These are phyloP conservation scores for Atrina japonica DNA, from an alignment of 2,888 invertebrate species.

Conservation along the genomic window DNA sequence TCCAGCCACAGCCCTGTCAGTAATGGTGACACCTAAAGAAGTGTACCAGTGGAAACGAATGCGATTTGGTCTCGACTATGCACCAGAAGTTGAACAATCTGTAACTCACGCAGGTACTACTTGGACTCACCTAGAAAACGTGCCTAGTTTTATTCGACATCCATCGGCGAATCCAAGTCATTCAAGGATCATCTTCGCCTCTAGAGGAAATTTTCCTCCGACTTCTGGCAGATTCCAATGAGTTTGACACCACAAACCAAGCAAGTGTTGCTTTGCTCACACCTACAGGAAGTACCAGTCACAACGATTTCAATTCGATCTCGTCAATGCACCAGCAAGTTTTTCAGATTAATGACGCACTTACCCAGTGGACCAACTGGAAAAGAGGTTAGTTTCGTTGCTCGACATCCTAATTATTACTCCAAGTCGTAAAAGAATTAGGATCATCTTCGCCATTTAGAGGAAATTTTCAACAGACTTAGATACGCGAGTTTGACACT, in stretches of 20 bases:
- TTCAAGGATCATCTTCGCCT: too few relatives aligned
- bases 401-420: too few relatives aligned
- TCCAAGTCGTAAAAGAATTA: too few relatives aligned
- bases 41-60: constrained; percentile 14
- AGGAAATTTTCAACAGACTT: constrained; percentile 45
- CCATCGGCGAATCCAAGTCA: too few relatives aligned
- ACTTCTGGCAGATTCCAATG: too few relatives aligned
- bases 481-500: constrained; percentile 46
- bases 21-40: constrained; percentile 8
- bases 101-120: too few relatives aligned
- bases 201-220: too few relatives aligned
- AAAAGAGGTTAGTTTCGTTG: constrained; percentile 29
- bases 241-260: too few relatives aligned
- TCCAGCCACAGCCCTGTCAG: constrained; percentile 10
- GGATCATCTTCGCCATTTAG: constrained; percentile 45
- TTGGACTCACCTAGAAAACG: too few relatives aligned
- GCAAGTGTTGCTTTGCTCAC: too few relatives aligned
- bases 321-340: constrained; percentile 23
- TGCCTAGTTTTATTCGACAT: too few relatives aligned
- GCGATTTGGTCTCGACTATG: constrained; percentile 4
- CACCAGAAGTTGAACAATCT: too few relatives aligned
- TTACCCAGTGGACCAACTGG: neutral
- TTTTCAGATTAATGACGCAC: constrained; percentile 7
- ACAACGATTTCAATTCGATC: neutral
- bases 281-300: constrained; percentile 14